Base-by-base conservation (phyloP, 2,113 vertebrate species). In the Symphodus melops region DNA sequence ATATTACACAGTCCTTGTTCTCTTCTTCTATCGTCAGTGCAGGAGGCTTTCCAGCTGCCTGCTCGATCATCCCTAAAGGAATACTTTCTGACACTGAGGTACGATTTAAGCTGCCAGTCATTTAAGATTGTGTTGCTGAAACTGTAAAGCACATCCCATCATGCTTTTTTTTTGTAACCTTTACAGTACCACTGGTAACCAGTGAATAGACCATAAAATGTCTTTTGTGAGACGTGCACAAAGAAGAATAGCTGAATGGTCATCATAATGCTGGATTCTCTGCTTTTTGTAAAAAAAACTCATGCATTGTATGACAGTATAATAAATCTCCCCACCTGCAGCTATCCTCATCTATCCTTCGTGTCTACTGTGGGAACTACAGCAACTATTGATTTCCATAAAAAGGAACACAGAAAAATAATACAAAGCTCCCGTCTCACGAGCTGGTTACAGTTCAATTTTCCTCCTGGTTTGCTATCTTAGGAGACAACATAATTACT, bases 361-460 rank as follows among this genome's bases (percentile, higher is more conserved):
- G 54, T 72, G 72, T 72, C 62, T 56, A 25, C 58, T 3, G 19
- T 21, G 7, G 53, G 16, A 58, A 21, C 70, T 6, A 1, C 46
- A 68, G 52, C 41, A 44, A 59, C 53, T 68, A 73, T 72, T 48
- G 66, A 72, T 80, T 84, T 63, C 28, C 37, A 37, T 42, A 77
- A 51, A 78, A 44, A 64, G 63, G 33, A 83, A 56, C 17, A 23
- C 9, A 33, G 71, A 44, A 71, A 72, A 81, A 82, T 28, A 66
- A 68, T 55, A 69, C 20, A 42, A 70, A 61, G 54, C 39, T 67
- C 39, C 28, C 23, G 60, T 56, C 74, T 81, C 71, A 70, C 57
- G 49, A 37, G 37, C 21, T 68, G 21, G 42, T 73, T 68, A 55
- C 66, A 20, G 51, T 74, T 83, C 42, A 73, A 2, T 60, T 63